phyloP scores from a whole-genome alignment of 2,797 vertebrate genomes.

The Bovichtus variegatus region DNA sequence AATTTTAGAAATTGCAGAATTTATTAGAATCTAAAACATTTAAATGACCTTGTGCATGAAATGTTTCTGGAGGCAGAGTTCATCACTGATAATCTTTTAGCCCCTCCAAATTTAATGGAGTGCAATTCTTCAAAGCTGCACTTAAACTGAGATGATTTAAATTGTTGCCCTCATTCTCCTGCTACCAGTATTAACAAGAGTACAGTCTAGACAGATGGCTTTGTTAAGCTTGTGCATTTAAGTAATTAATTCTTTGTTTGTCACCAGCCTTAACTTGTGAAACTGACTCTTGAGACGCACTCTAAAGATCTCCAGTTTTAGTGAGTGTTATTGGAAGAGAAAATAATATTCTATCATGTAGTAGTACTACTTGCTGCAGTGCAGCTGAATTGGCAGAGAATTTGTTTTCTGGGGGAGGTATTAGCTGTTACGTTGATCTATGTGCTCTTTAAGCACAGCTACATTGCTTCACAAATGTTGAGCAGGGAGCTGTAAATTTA shows the following conservation, averaged over 20 bases:
- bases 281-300: constrained; percentile 70
- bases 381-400: constrained; percentile 83
- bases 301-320: constrained; percentile 61
- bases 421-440: constrained; percentile 78
- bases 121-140: constrained; percentile 66
- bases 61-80: constrained; percentile 58
- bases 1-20: constrained; percentile 74
- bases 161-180: constrained; percentile 59
- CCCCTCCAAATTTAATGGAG: constrained; percentile 59
- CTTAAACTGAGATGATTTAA: constrained; percentile 59
- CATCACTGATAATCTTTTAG: constrained; percentile 47
- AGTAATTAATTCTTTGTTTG: constrained; percentile 69
- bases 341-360: constrained; percentile 78
- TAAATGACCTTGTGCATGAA: constrained; percentile 55
- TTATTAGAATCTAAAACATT: constrained; percentile 62
- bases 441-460: constrained; percentile 68
- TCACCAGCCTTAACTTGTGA: constrained; percentile 84
- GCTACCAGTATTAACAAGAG: constrained; percentile 79
- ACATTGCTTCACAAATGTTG: constrained; percentile 60
- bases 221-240: constrained; percentile 70
- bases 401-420: constrained; percentile 58
- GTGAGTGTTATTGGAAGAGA: constrained; percentile 65
- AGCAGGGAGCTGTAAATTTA: constrained; percentile 46
- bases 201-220: constrained; percentile 65
- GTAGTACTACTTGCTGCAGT: constrained; percentile 85